Evolutionary conservation across 2,113 vertebrate genomes (phyloP), one percentile per base, ranked within the genome.

Genomic region (Erythrocercus mccallii): DNA sequence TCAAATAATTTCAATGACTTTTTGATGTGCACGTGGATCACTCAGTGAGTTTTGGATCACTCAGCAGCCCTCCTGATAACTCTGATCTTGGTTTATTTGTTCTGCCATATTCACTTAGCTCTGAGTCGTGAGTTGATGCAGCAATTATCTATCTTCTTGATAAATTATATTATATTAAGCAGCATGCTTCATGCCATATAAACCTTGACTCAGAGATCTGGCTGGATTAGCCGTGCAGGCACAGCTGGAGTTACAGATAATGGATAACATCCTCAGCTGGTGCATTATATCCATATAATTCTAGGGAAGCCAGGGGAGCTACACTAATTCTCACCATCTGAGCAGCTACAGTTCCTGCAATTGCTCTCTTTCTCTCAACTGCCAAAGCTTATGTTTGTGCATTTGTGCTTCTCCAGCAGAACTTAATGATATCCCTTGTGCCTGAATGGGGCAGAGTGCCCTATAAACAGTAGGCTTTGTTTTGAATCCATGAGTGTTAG

Each of bases 181-280:
- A 62, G 61, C 56, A 30, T 81, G 47, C 62, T 92, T 93, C 47
- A 31, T 93, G 79, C 54, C 27, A 6, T 65, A 1, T 57, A 31
- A 90, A 50, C 74, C 76, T 90, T 15, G 15, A 44, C 27, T 93
- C 64, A 73, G 15, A 90, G 74, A 81, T 95, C 38, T 90, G 88
- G 16, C 76, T 74, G 69, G 80, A 64, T 90, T 77, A 90, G 51
- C 68, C 22, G 20, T 47, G 64, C 79, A 78, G 56, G 72, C 92
- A 71, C 91, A 90, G 94, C 92, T 92, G 94, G 86, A 86, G 69
- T 56, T 78, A 31, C 27, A 77, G 94, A 73, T 86, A 93, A 90
- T 86, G 80, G 86, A 57, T 74, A 66, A 81, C 91, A 92, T 95
- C 72, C 88, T 92, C 92, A 88, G 80, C 72, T 88, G 72, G 38